Evolutionary conservation across 2,888 invertebrate genomes (phyloP), one percentile per base, ranked within the genome.

Genomic region (Cantharis rustica): DNA sequence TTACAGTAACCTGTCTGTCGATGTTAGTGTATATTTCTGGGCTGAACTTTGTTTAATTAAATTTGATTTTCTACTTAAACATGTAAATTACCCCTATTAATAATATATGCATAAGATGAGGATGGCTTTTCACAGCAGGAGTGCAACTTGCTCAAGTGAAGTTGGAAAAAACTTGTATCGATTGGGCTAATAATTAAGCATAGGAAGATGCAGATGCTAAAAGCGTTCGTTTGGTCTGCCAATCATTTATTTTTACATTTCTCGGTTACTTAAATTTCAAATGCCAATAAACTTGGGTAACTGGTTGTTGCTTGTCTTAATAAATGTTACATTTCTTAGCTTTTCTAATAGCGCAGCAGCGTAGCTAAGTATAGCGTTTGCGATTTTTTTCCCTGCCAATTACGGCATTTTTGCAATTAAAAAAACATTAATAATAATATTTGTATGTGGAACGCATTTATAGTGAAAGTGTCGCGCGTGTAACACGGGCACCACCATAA

Each of bases 401-500:
- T 27, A 31, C 16, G 16, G 16, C 23, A 27, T 13, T 61, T 69
- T 69, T 69, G 9, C 16, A 13, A 31, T 69, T 61, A 26, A 47
- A 47, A 47, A n/a, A 47, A 47, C 47, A 47, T 31, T 64, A 71
- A 71, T 64, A 69, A 72, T 27, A 72, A 72, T 27, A 27, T 74
- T 71, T 71, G 72, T 72, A 72, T 71, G 71, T 71, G 17, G 71
- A 75, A 71, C 75, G 68, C 71, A 68, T 62, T n/a, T 23, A 16
- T 62, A 74, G 77, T 75, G 77, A 77, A 77, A 77, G 77, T 77
- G 77, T 77, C 77, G 64, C 71, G 63, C 63, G 62, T 61, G 20
- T 69, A 61, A 61, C 17, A 23, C 20, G 17, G 16, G 20, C 64
- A 20, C 17, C 64, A 17, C 23, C 20, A 66, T 63, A 23, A 69